Evolutionary conservation across 2,888 invertebrate genomes (phyloP).

Genomic region (Malacosoma neustria): DNA sequence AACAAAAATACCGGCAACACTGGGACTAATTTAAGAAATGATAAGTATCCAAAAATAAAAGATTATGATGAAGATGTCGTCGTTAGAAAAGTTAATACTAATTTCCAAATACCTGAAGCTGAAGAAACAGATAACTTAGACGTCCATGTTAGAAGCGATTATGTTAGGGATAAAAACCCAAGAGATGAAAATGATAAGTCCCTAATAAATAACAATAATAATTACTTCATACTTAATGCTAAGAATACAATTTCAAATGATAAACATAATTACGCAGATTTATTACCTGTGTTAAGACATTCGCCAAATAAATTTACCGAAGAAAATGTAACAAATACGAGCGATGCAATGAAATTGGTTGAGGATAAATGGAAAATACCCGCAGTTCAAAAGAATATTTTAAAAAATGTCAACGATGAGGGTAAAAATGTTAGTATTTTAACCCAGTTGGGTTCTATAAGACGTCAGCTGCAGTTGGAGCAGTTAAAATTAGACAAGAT

Average conservation of each 20-base stretch:
- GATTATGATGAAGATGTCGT: background rate
- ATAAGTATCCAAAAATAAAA: background rate
- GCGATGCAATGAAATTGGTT: constrained; percentile 52
- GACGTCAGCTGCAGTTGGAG: constrained; percentile 79
- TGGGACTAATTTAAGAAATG: no score
- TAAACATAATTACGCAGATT: constrained; percentile 7
- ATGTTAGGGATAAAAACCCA: background rate
- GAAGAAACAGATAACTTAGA: background rate
- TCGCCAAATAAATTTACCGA: constrained; percentile 30
- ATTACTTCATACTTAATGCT: background rate
- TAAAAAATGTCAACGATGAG: constrained; percentile 59
- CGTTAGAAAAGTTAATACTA: background rate
- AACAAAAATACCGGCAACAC: no score
- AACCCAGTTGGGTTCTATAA: constrained; percentile 80
- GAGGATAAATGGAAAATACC: constrained; percentile 75
- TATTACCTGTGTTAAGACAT: constrained; percentile 75
- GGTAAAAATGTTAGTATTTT: constrained; percentile 73
- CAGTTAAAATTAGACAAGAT: constrained; percentile 75
- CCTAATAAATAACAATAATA: background rate
- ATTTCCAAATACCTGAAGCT: background rate
- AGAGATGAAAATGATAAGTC: background rate
- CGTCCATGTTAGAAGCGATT: background rate
- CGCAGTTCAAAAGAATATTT: constrained; percentile 77
- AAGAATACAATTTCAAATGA: background rate
- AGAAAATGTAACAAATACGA: constrained; percentile 24